phyloP scores from a whole-genome alignment of 2,888 invertebrate species.

The Drosophila kanekoi region DNA sequence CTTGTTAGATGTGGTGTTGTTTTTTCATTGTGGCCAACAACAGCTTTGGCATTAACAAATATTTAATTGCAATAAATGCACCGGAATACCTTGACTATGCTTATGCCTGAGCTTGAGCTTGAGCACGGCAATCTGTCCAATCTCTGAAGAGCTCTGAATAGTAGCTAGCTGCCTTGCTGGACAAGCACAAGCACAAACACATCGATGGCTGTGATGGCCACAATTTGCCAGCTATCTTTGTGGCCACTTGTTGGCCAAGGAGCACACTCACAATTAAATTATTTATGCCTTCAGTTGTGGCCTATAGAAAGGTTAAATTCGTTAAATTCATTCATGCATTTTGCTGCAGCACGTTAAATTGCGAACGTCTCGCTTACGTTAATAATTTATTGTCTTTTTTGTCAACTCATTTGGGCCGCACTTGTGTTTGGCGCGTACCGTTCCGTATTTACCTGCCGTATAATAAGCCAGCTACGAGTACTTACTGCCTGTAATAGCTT shows the following conservation, averaged over 20 bases:
- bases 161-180: neutral
- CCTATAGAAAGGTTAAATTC: slow-evolving; percentile 62
- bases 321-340: slow-evolving; percentile 44
- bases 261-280: slow-evolving; percentile 45
- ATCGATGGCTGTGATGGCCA: slow-evolving; percentile 16
- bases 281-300: slow-evolving; percentile 47
- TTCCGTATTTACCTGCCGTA: slow-evolving; percentile 23
- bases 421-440: neutral
- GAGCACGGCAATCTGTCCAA: slow-evolving; percentile 43
- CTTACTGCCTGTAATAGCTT: slow-evolving; percentile 53
- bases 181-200: neutral
- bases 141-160: slow-evolving; percentile 15
- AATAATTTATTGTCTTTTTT: slow-evolving; percentile 7
- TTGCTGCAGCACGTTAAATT: slow-evolving; percentile 15
- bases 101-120: slow-evolving; percentile 53
- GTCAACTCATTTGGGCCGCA: slow-evolving; percentile 16
- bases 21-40: slow-evolving; percentile 49
- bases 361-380: slow-evolving; percentile 9
- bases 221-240: slow-evolving; percentile 41
- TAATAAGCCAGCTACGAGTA: slow-evolving; percentile 39
- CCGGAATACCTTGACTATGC: slow-evolving; percentile 71
- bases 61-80: slow-evolving; percentile 81
- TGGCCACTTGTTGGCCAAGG: slow-evolving; percentile 62
- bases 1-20: slow-evolving; percentile 62
- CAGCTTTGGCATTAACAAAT: slow-evolving; percentile 71